Evolutionary conservation across 2,113 vertebrate genomes (phyloP), one percentile per base, ranked within the genome.

Genomic region (Corythoichthys haematopterus): DNA sequence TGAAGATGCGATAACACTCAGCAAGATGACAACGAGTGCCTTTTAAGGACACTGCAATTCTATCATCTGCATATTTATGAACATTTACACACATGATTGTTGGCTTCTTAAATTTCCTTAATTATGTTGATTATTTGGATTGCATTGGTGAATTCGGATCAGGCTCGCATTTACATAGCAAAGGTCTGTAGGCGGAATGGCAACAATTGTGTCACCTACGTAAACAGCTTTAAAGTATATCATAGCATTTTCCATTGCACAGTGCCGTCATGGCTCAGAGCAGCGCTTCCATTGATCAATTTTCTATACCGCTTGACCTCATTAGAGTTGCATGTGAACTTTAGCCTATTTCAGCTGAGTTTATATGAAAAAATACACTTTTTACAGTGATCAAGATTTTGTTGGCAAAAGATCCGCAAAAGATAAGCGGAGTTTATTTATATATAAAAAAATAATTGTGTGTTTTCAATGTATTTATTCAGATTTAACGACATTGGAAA

Each of bases 1-100:
- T 40, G 60, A 60, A 59, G 53, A 60, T 62, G 68, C 45, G 20
- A 33, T 66, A 57, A 71, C 53, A 75, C 3, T 14, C 63, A 58
- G 14, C 57, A 37, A 40, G 38, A 61, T 74, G 56, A 35, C 15
- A n/a, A 20, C 52, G 43, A 47, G 20, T 38, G 20, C 43, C 63
- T 62, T 70, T 68, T 55, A 72, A 65, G 35, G 65, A 6, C 52
- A 60, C 28, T 14, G 38, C 66, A 11, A 69, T 68, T 2, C 3
- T 28, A 36, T 36, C 55, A 56, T 36, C 55, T 36, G 28, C 33
- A 56, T 36, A 56, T 35, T 55, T 33, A 55, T 55, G 53, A 33
- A 55, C 53, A 55, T 55, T 56, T 56, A 37, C 16, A 33, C 36
- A 33, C 46, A 60, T 10, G 52, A 10, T 43, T 43, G 9, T 69